Percentiles rank a stretch among this genome's conserved stretches.
Conservation (phyloP, 2,888 invertebrate genomes). For the Thecocarcelia acutangulata region DNA sequence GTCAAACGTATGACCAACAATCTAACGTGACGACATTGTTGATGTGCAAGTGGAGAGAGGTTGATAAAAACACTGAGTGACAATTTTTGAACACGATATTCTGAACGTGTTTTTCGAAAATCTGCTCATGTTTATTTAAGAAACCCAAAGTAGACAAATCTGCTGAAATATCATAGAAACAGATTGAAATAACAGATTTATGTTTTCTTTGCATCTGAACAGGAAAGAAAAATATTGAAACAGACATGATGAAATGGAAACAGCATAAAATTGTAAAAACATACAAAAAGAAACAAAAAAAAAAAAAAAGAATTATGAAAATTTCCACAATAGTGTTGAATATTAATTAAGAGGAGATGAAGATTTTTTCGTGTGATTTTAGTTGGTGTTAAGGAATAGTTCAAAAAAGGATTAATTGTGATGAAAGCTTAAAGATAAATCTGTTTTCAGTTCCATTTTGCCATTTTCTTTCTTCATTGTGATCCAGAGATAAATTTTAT, state of each 20-base stretch:
- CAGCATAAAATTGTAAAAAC: too few species aligned
- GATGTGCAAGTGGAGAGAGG: slow-evolving; percentile 10
- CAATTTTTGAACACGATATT: slow-evolving; percentile 42
- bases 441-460: too few species aligned
- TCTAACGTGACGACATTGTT: slow-evolving; percentile 26
- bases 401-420: too few species aligned
- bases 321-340: too few species aligned
- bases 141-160: slow-evolving; percentile 50
- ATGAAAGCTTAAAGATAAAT: too few species aligned
- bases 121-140: slow-evolving; percentile 46
- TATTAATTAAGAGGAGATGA: too few species aligned
- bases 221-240: slow-evolving; percentile 9
- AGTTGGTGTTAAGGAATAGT: too few species aligned
- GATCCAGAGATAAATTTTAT: too few species aligned
- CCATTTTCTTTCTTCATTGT: too few species aligned
- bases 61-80: slow-evolving; percentile 15
- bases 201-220: neutral
- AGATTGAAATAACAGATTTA: slow-evolving; percentile 26
- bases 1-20: slow-evolving; percentile 29
- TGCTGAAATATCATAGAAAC: slow-evolving; percentile 15
- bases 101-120: slow-evolving; percentile 28
- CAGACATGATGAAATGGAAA: slow-evolving; percentile 4
- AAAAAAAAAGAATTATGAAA: too few species aligned
- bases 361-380: too few species aligned
- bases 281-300: too few species aligned